Evolutionary conservation across 2,797 vertebrate species (phyloP), one percentile per base, ranked within the genome.

Genomic region (Coregonus sp.): DNA sequence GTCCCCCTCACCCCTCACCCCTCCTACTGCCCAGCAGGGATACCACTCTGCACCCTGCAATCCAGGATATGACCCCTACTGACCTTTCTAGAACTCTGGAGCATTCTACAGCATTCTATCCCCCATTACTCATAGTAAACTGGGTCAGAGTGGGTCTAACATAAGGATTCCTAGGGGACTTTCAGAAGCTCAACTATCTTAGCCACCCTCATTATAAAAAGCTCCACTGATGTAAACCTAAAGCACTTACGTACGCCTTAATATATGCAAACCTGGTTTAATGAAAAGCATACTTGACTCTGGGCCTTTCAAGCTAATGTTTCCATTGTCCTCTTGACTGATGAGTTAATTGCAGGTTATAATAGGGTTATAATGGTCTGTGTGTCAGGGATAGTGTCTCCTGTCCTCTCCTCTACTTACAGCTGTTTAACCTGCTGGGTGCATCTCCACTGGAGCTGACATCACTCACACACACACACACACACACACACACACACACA

Each of bases 381-480:
- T 33, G 31, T 33, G 31, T 33, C 31, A 33, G 31, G 31, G 31
- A 33, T 25, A 25, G 25, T 25, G 25, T 25, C 25, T 25, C 25
- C 25, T 25, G 25, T 25, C 25, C 25, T 25, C 25, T 25, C 25
- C 25, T 25, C 25, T 25, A 25, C 25, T 25, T 25, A 25, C 25
- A 25, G 25, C 25, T 25, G 25, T 25, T 25, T 25, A 25, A 25
- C 25, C 25, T 25, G 25, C 25, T 85, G 82, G 86, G 85, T 75
- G 72, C 76, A 82, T 50, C 82, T 15, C 5, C 54, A 56, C 16
- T 56, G 77, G 86, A 86, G 81, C 81, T 89, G 81, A 85, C 82
- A 75, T 76, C 78, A 84, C 84, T 83, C 82, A 77, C 76, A 83
- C 81, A 78, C 82, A 84, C 84, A 86, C 71, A 84, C 81, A 82